Evolutionary conservation across 2,888 invertebrate genomes (phyloP), one percentile per base, ranked within the genome.

Genomic region (Xiphydria camelus): DNA sequence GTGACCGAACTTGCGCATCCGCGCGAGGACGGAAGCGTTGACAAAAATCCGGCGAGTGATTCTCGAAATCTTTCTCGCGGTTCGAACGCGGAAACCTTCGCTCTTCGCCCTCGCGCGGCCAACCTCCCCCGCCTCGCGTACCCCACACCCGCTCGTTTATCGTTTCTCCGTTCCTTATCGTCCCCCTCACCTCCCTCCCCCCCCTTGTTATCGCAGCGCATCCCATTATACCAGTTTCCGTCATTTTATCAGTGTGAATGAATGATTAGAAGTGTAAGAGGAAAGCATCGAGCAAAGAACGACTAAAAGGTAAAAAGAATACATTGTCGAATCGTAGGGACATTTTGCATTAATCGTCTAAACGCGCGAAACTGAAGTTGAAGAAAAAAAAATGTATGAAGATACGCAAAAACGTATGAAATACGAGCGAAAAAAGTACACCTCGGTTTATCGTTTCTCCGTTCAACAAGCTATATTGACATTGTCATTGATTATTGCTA

Each of bases 311-410:
- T n/a, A n/a, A n/a, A n/a, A n/a, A n/a, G n/a, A n/a, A 64, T 67
- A 70, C 68, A 69, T 63, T 70, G 70, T 72, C 71, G 71, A 68
- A 73, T 68, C 64, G 70, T 68, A 73, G 72, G 68, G 70, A 73
- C 68, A 73, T 72, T 73, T 73, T 73, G 70, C 71, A 70, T 70
- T 73, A 69, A 74, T 72, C 70, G 69, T 69, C 66, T 71, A 70
- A 67, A 67, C 66, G 64, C 63, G 64, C 62, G 63, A 66, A 59
- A 54, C 19, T 21, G 36, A 41, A 21, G n/a, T 19, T 20, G 10
- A 46, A 48, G 48, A 45, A 47, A 45, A 42, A 33, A 41, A 41
- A 45, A 40, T 35, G 40, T 40, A 42, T 36, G 41, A 36, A 49
- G 49, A 49, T 49, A 43, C 20, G 31, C 10, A 40, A 41, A 22